phyloP scores from a whole-genome alignment of 2,888 invertebrate species.

The Xanthostigma xanthostigma region DNA sequence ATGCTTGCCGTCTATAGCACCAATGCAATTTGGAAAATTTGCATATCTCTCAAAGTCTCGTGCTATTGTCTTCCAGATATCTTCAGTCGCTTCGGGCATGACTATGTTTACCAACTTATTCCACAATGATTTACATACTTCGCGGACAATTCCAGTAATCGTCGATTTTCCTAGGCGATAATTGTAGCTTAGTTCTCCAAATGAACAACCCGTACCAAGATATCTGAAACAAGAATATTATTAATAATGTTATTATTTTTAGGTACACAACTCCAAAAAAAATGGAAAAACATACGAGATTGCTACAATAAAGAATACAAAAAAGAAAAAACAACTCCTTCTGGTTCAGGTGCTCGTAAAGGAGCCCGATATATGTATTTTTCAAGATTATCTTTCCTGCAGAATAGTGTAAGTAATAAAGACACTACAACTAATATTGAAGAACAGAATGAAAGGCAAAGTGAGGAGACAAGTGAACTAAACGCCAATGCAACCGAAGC shows the following conservation, averaged over 20 bases:
- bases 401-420: no score
- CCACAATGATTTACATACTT: conserved; percentile 17
- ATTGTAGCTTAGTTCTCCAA: conserved; percentile 16
- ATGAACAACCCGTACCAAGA: conserved; percentile 16
- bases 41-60: no score
- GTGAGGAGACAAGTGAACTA: no score
- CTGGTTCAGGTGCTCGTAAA: no score
- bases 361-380: no score
- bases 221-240: conserved; percentile 15
- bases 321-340: conserved; percentile 14
- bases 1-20: conserved; percentile 19
- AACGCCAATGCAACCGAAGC: no score
- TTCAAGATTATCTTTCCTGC: no score
- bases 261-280: conserved; percentile 13
- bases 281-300: conserved; percentile 10
- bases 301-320: conserved; percentile 14
- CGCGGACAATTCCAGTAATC: conserved; percentile 16
- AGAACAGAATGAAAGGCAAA: no score
- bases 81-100: conserved; percentile 9
- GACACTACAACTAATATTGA: no score
- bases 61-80: conserved; percentile 17
- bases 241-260: conserved; percentile 7
- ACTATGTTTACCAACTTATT: conserved; percentile 11
- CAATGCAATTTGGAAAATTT: no score
- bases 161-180: conserved; percentile 17